phyloP scores from a whole-genome alignment of 2,797 vertebrate genomes.

The Centropyge bicolor region DNA sequence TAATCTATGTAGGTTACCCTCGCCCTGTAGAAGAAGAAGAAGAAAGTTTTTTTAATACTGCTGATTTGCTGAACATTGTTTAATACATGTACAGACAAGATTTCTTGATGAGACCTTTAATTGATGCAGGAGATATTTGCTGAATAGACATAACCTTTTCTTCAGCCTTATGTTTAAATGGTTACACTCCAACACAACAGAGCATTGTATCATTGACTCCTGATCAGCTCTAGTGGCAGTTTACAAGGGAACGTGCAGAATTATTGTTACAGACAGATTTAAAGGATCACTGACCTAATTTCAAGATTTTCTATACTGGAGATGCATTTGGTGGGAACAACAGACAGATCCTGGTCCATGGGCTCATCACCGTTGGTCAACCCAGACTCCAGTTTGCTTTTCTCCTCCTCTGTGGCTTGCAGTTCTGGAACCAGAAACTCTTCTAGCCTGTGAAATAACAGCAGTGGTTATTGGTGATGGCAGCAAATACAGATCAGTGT shows the following conservation, averaged over 20 bases:
- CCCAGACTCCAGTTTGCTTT: conserved; percentile 95
- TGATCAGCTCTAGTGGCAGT: conserved; percentile 5
- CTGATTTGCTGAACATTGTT: conserved; percentile 8
- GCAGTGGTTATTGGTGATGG: background rate
- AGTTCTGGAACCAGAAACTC: conserved; percentile 99
- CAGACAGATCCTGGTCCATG: conserved; percentile 97
- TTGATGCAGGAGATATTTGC: conserved; percentile 12
- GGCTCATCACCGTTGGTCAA: conserved; percentile 97
- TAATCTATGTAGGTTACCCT: conserved; percentile 97
- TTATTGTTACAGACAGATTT: background rate
- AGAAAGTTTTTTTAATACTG: conserved; percentile 3
- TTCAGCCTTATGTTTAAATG: conserved; percentile 17
- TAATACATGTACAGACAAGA: background rate
- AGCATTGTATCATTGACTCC: conserved; percentile 3
- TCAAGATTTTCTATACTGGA: conserved; percentile 94
- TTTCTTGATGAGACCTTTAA: conserved; percentile 16
- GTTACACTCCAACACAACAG: conserved; percentile 13
- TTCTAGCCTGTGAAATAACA: conserved; percentile 88
- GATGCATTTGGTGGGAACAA: conserved; percentile 97
- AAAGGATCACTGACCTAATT: conserved; percentile 90
- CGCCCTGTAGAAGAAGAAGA: conserved; percentile 84
- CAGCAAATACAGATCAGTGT: background rate
- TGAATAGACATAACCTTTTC: conserved; percentile 19
- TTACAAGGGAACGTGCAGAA: background rate
- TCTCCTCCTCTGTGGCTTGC: conserved; percentile 98